These are phyloP conservation scores for Coregonus suidteri DNA, from an alignment of 2,797 vertebrate genomes.

Conservation along the genomic window DNA sequence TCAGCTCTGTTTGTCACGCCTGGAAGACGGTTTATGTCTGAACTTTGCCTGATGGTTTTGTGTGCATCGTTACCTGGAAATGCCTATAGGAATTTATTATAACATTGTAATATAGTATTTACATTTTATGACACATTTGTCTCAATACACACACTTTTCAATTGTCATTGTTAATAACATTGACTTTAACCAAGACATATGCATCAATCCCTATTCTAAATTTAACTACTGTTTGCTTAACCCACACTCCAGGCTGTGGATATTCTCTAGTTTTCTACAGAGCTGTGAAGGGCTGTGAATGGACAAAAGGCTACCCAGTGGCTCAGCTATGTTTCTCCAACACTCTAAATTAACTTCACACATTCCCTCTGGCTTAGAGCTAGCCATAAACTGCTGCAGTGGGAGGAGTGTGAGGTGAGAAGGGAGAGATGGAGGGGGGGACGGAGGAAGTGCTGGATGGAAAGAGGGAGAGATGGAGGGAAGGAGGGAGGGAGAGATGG, in stretches of 20 bases:
- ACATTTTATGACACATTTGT: not conserved
- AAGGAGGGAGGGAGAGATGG: not conserved
- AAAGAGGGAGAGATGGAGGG: constrained; percentile 45
- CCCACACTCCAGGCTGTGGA: not conserved
- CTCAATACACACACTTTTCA: not conserved
- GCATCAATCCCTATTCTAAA: not conserved
- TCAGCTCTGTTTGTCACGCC: not conserved
- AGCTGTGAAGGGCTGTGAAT: not conserved
- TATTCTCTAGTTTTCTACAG: not conserved
- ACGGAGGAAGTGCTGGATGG: not conserved
- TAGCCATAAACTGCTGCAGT: constrained; percentile 61
- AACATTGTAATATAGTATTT: not conserved
- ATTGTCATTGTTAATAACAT: not conserved
- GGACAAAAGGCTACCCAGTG: not conserved
- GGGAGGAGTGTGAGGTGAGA: constrained; percentile 35
- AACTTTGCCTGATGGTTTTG: not conserved
- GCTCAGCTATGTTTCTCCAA: constrained; percentile 7
- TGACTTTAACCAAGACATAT: not conserved
- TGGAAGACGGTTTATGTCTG: not conserved
- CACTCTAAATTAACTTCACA: constrained; percentile 77
- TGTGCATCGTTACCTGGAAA: not conserved
- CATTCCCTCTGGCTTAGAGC: constrained; percentile 73
- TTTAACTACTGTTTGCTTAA: not conserved
- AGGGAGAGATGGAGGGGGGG: constrained; percentile 11
- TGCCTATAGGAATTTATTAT: not conserved